Conservation (phyloP, 2,797 vertebrate species). For the Pelobates cultripes region DNA sequence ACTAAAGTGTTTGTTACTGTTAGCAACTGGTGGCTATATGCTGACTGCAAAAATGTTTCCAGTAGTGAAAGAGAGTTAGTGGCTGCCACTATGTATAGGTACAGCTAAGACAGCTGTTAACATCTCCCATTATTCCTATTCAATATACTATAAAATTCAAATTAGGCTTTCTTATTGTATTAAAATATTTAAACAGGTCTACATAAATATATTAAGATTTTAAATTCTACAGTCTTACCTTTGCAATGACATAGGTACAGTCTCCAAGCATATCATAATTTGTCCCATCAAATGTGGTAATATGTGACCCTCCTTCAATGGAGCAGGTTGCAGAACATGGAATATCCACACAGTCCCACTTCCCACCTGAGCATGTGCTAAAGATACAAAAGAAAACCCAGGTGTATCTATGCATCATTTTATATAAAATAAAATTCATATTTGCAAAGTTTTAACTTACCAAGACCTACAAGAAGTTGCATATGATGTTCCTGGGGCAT, state of each 20-base stretch:
- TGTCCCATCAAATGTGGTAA: slow-evolving; percentile 77
- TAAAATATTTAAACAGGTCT: no score
- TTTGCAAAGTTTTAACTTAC: slow-evolving; percentile 59
- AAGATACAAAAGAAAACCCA: slow-evolving; percentile 14
- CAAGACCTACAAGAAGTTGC: slow-evolving; percentile 71
- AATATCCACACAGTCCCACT: slow-evolving; percentile 74
- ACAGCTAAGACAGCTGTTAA: no score
- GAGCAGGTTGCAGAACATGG: slow-evolving; percentile 75
- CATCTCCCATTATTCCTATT: no score
- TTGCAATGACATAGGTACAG: slow-evolving; percentile 76
- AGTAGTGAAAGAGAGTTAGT: no score
- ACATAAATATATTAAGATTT: no score
- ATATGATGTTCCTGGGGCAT: slow-evolving; percentile 66
- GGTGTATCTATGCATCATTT: no score
- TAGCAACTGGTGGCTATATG: no score
- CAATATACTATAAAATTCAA: no score
- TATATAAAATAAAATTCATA: not conserved
- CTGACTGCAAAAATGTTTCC: no score
- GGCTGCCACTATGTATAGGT: no score
- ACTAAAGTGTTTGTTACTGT: no score
- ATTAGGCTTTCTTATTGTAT: no score
- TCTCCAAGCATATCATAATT: slow-evolving; percentile 75
- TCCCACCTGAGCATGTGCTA: slow-evolving; percentile 72
- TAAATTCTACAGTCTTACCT: slow-evolving; percentile 65
- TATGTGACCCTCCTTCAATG: slow-evolving; percentile 77